Evolutionary conservation across 2,113 vertebrate genomes (phyloP).

Genomic region (Lethenteron reissneri): DNA sequence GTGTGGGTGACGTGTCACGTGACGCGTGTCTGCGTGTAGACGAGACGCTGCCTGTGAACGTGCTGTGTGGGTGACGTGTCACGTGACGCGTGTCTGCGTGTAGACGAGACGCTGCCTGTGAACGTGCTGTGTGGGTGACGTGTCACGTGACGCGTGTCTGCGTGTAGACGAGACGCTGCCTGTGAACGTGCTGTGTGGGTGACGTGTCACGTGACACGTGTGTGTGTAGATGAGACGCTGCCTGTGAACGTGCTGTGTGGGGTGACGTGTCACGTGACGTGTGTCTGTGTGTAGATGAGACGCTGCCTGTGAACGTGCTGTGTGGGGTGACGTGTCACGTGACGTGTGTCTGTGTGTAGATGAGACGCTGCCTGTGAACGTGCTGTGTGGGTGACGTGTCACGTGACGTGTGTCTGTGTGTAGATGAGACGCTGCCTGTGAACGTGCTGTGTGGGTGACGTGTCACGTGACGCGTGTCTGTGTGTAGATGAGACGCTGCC

Average conservation of each 20-base stretch:
- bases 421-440: constrained; percentile 82
- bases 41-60: constrained; percentile 76
- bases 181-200: constrained; percentile 82
- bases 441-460: constrained; percentile 69
- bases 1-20: constrained; percentile 26
- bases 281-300: constrained; percentile 43
- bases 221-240: constrained; percentile 62
- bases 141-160: background rate
- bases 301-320: constrained; percentile 79
- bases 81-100: background rate
- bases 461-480: background rate
- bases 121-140: constrained; percentile 69
- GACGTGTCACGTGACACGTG: background rate
- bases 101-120: constrained; percentile 82
- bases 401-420: background rate
- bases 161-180: constrained; percentile 68
- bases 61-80: constrained; percentile 46
- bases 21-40: constrained; percentile 26
- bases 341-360: constrained; percentile 25
- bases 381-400: constrained; percentile 46
- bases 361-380: constrained; percentile 76
- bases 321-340: constrained; percentile 35
- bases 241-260: constrained; percentile 88
- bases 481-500: constrained; percentile 68
- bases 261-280: constrained; percentile 17